Base-by-base conservation (phyloP, 2,888 invertebrate genomes). In the Melanostoma mellinum region DNA sequence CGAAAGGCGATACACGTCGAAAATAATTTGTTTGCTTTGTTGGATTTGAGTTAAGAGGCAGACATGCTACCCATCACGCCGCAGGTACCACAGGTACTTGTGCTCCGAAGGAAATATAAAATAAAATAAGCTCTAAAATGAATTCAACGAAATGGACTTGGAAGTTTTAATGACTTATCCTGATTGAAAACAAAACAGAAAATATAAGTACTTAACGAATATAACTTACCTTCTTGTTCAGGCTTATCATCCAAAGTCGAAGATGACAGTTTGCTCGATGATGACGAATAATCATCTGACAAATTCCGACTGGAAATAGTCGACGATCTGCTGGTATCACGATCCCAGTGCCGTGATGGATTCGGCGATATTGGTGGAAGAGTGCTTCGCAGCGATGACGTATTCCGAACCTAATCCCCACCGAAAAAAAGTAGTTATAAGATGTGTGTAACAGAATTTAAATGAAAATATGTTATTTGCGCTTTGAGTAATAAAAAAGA, bases 351-450 rank as follows among this genome's bases (percentile, higher is more conserved):
- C 55, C 90, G 89, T 33, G 88, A 88, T 67, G 90, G 86, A 42
- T 90, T 89, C 20, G 91, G 90, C 69, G 91, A 90, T 68, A 91
- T 88, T 82, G 91, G 90, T 74, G 91, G 90, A 86, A 91, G 86
- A 77, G 88, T 88, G 75, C 88, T 89, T 75, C 91, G 87, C 55
- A 75, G 36, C 30, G 85, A 81, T 65, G 89, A 86, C 50, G 88
- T 86, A 87, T 87, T 88, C 86, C 91, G 87, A 87, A 89, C 86
- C 90, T 88, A 86, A 9, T 6, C 33, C 3, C 20, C 42, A 63
- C 52, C 44, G 67, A 53, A 4, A 71, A 78, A 81, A 60, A 35
- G 3, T 20, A 50, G 50, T 30, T 32, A 52, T 4, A 1, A 20
- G 20, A 20, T 1, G 20, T 20, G 20, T 20, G 0, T 20, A 20